Percentiles rank a stretch among this genome's conserved stretches.
Evolutionary conservation across 2,888 invertebrate genomes (phyloP).

Genomic region (Dione juno): DNA sequence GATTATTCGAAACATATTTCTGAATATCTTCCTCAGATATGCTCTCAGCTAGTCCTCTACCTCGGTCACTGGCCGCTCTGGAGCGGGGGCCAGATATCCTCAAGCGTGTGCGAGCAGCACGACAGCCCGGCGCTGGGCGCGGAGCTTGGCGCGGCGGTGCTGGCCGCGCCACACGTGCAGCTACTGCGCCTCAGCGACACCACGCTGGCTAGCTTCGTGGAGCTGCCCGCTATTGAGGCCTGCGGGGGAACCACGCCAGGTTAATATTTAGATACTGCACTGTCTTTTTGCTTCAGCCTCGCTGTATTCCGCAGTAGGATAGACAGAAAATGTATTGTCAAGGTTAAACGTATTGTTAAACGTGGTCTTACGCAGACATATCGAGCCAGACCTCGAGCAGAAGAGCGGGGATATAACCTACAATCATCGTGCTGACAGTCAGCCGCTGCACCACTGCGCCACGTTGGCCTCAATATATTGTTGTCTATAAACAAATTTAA

Average conservation of each 20-base stretch:
- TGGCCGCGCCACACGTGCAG: constrained; percentile 92
- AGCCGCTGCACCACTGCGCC: too few relatives aligned
- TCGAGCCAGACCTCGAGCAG: too few relatives aligned
- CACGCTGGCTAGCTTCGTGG: constrained; percentile 93
- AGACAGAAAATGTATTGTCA: too few relatives aligned
- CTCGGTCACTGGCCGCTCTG: constrained; percentile 97
- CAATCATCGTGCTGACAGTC: too few relatives aligned
- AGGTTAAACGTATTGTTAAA: too few relatives aligned
- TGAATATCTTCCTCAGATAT: constrained; percentile 81
- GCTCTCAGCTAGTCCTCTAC: constrained; percentile 95
- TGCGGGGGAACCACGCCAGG: constrained; percentile 64
- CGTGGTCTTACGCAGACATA: too few relatives aligned
- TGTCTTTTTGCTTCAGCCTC: too few relatives aligned
- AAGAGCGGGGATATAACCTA: too few relatives aligned
- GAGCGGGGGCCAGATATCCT: constrained; percentile 94
- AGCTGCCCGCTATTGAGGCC: constrained; percentile 93
- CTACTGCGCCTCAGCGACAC: constrained; percentile 93
- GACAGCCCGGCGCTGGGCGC: constrained; percentile 89
- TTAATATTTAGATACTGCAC: constrained; percentile 51
- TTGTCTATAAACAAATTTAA: too few relatives aligned
- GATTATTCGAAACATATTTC: too few relatives aligned
- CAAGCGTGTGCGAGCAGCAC: constrained; percentile 95
- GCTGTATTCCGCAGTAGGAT: too few relatives aligned
- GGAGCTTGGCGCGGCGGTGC: constrained; percentile 91
- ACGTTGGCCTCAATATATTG: too few relatives aligned